These are phyloP conservation scores for Egretta garzetta DNA, from an alignment of 2,113 vertebrate genomes.

Conservation along the genomic window DNA sequence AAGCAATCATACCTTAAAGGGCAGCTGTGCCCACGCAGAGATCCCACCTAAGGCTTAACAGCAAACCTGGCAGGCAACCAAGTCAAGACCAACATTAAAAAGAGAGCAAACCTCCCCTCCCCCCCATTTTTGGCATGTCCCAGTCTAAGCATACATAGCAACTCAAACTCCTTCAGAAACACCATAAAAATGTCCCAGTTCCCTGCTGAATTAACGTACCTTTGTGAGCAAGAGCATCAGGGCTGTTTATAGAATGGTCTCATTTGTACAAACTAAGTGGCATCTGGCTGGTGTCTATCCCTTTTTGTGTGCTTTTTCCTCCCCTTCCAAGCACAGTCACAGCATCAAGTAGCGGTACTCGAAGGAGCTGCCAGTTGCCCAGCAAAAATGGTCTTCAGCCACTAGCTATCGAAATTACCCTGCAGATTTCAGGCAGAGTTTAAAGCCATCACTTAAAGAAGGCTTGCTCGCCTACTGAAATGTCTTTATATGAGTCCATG, in stretches of 20 bases:
- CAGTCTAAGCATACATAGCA: not conserved
- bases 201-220: not conserved
- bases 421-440: not conserved
- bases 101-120: not conserved
- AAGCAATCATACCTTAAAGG: not conserved
- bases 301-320: not conserved
- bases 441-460: not conserved
- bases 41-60: not conserved
- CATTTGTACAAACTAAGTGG: not conserved
- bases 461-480: not conserved
- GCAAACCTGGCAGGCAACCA: not conserved
- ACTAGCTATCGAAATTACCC: not conserved
- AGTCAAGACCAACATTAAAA: not conserved
- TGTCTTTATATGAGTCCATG: not conserved
- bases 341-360: not conserved
- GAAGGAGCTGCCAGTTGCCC: not conserved
- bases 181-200: not conserved
- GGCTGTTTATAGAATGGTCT: not conserved
- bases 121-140: not conserved
- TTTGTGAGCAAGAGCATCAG: not conserved
- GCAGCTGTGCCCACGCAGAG: not conserved
- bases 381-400: not conserved
- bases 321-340: not conserved
- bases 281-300: not conserved
- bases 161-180: not conserved